Conservation (phyloP, 2,888 invertebrate genomes). For the Eupithecia centaureata region DNA sequence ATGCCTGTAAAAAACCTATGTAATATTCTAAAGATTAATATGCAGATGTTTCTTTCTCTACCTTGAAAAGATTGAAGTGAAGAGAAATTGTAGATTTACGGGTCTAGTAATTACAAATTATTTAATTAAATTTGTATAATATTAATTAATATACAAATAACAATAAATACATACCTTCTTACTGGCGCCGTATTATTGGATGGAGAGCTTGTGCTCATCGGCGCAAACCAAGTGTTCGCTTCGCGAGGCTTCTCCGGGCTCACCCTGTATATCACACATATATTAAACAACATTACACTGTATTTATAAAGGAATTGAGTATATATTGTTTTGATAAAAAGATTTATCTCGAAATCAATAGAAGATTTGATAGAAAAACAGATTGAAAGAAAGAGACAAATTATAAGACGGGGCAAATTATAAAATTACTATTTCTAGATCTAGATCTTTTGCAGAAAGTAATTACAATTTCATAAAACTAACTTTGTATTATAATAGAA, state of each 20-base stretch:
- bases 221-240: conserved; percentile 65
- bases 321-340: background rate
- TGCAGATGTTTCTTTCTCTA: background rate
- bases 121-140: too few relatives aligned
- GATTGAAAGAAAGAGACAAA: too few relatives aligned
- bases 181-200: conserved; percentile 63
- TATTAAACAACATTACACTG: background rate
- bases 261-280: conserved; percentile 52
- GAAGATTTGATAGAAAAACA: background rate
- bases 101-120: too few relatives aligned
- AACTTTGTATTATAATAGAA: too few relatives aligned
- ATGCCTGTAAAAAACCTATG: background rate
- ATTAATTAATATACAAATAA: background rate
- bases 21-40: background rate
- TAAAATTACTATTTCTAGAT: background rate
- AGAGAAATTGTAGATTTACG: background rate
- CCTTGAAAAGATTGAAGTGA: background rate
- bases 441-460: too few relatives aligned
- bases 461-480: too few relatives aligned
- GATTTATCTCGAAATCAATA: too few relatives aligned
- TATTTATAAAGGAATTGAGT: background rate
- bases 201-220: conserved; percentile 55
- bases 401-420: too few relatives aligned
- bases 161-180: conserved; percentile 60
- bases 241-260: conserved; percentile 67